These are phyloP conservation scores for Ectemnius cavifrons DNA, from an alignment of 2,888 invertebrate genomes.

Conservation along the genomic window DNA sequence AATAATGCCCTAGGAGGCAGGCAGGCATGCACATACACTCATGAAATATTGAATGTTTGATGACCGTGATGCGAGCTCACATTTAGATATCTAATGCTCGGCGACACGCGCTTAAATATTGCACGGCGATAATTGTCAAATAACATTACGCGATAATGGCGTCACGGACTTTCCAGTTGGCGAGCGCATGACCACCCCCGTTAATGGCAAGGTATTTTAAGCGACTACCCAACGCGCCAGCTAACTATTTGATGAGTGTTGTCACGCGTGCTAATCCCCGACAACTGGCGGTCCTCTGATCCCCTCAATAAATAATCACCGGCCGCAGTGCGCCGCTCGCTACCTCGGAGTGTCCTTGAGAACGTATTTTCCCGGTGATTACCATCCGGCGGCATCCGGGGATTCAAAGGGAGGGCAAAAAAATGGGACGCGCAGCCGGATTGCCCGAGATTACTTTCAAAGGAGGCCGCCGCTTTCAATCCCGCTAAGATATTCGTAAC, in stretches of 20 bases:
- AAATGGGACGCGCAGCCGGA: too few species aligned
- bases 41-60: too few species aligned
- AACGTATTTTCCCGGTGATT: too few species aligned
- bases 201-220: constrained; percentile 35
- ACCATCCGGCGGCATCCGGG: too few species aligned
- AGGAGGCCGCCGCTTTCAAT: too few species aligned
- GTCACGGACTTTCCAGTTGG: constrained; percentile 41
- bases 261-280: constrained; percentile 38
- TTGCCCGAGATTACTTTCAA: too few species aligned
- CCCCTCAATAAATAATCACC: constrained; percentile 54
- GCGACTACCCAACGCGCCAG: constrained; percentile 41
- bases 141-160: constrained; percentile 37
- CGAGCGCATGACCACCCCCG: constrained; percentile 13
- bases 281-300: constrained; percentile 28
- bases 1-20: too few species aligned
- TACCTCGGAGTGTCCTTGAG: too few species aligned
- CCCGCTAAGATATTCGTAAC: constrained; percentile 26
- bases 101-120: constrained; percentile 49
- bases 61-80: too few species aligned
- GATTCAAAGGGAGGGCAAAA: too few species aligned
- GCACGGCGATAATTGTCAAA: constrained; percentile 48
- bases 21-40: too few species aligned
- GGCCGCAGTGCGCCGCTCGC: constrained; percentile 10
- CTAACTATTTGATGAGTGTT: constrained; percentile 47
- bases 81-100: background rate